Evolutionary conservation across 2,888 invertebrate genomes (phyloP), one percentile per base, ranked within the genome.

Genomic region (Volucella inanis): DNA sequence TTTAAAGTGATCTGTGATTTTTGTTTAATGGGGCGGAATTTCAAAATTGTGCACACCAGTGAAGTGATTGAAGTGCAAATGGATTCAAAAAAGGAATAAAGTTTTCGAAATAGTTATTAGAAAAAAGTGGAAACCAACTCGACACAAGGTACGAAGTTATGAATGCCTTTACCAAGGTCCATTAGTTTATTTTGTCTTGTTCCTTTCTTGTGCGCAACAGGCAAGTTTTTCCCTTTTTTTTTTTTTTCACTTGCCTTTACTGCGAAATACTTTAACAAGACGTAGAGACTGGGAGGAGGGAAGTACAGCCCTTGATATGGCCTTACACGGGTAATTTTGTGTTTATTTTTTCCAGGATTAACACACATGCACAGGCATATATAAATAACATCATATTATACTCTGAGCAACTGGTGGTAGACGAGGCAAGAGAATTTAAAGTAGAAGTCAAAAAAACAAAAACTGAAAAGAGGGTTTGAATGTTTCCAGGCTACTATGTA

Each of bases 371-470:
- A 22, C 3, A 22, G 22, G 22, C 22, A 1, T 3, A 22, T 4
- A 22, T 22, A 22, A 22, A 22, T 22, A 22, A 22, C 22, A 22
- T 22, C 22, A 38, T 43, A 54, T 65, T 15, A 43, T 12, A 41
- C 12, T 22, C 76, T 61, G 81, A 76, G 77, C 82, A 82, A 82
- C 82, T 82, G 71, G 82, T 82, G 82, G 71, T 55, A 59, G 77
- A 43, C 54, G 47, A 15, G 31, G 45, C 14, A 8, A 38, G 52
- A 39, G 38, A 18, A 49, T 22, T 57, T 38, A 38, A 45, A 15
- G 31, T 38, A 4, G 1, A 52, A 52, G 10, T 54, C 8, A n/a
- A n/a, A 41, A 18, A 41, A 22, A 14, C 22, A 9, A 54, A n/a
- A 38, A 22, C 38, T 12, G 14, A 12, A n/a, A n/a, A 14, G 14